Conservation (phyloP, 2,888 invertebrate species). For the Therioaphis trifolii region DNA sequence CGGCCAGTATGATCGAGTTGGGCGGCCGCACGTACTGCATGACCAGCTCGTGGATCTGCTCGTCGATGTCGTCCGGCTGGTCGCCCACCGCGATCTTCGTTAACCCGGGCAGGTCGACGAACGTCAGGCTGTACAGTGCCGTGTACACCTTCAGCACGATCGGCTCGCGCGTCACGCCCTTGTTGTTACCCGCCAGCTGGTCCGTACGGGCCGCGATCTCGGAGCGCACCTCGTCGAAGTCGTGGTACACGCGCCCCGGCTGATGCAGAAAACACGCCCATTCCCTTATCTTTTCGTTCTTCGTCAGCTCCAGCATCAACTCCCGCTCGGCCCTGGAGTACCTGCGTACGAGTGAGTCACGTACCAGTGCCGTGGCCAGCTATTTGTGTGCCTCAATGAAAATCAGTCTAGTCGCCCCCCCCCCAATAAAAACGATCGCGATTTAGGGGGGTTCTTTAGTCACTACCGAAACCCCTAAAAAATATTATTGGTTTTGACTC, state of each 20-base stretch:
- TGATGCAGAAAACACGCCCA: constrained; percentile 97
- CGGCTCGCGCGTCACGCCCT: constrained; percentile 94
- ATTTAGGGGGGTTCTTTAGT: too few relatives aligned
- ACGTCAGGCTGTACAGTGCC: constrained; percentile 91
- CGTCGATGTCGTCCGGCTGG: constrained; percentile 97
- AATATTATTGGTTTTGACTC: too few relatives aligned
- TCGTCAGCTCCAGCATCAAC: constrained; percentile 22
- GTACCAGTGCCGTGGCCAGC: constrained; percentile 94
- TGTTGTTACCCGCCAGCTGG: constrained; percentile 92
- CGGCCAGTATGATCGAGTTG: constrained; percentile 96
- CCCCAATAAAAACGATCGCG: too few relatives aligned
- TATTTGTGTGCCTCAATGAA: too few relatives aligned
- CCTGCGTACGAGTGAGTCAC: constrained; percentile 83
- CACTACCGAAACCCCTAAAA: too few relatives aligned
- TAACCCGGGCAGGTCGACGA: constrained; percentile 87
- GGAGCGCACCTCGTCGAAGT: constrained; percentile 88
- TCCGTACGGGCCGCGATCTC: constrained; percentile 97
- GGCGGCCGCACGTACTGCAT: constrained; percentile 90
- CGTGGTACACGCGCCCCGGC: constrained; percentile 85
- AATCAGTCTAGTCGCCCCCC: too few relatives aligned
- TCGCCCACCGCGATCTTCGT: constrained; percentile 89
- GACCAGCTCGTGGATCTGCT: constrained; percentile 89
- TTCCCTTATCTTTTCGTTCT: constrained; percentile 46
- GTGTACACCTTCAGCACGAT: constrained; percentile 97
- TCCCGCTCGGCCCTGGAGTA: constrained; percentile 29